These are phyloP conservation scores for Tetrapedia diversipes DNA, from an alignment of 2,888 invertebrate species.

Conservation along the genomic window DNA sequence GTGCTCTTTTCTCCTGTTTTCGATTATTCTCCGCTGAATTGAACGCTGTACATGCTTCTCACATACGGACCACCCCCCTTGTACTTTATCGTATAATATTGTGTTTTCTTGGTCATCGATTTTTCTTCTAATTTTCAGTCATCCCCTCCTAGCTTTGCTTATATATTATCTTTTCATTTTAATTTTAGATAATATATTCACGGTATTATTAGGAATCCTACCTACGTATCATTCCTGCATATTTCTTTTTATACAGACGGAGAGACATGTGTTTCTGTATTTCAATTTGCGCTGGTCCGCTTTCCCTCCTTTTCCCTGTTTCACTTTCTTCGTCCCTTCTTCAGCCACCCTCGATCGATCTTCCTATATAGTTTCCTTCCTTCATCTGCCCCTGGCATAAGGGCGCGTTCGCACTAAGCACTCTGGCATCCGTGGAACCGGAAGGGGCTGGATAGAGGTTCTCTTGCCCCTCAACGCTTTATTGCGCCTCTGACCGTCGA, in stretches of 20 bases:
- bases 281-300: slow-evolving; percentile 10
- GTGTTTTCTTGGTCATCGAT: not conserved
- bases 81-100: not conserved
- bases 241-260: too few relatives aligned
- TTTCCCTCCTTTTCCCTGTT: slow-evolving; percentile 1
- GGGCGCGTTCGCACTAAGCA: slow-evolving; percentile 64
- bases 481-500: slow-evolving; percentile 52
- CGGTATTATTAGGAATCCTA: too few relatives aligned
- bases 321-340: slow-evolving; percentile 32
- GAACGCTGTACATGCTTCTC: slow-evolving; percentile 3
- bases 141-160: not conserved
- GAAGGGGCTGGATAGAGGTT: slow-evolving; percentile 52
- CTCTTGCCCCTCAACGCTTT: slow-evolving; percentile 60
- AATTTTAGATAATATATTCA: too few relatives aligned
- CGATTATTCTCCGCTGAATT: slow-evolving; percentile 12
- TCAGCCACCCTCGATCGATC: slow-evolving; percentile 39
- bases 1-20: slow-evolving; percentile 1
- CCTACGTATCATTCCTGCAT: too few relatives aligned
- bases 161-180: slow-evolving; percentile 2
- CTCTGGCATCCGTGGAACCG: slow-evolving; percentile 51
- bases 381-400: slow-evolving; percentile 52
- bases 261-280: not conserved
- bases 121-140: not conserved
- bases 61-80: slow-evolving; percentile 1
- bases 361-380: slow-evolving; percentile 62